Percentiles rank a stretch among this genome's conserved stretches.
Evolutionary conservation across 2,113 vertebrate species (phyloP).

Genomic region (crab-eating macaque (Macaca fascicularis)): T2T-MFA8v1.1 NC_088375.1:219992501-219993000

Average conservation of each 20-base stretch:
- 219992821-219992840: rapidly evolving
- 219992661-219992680: background rate
- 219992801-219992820: background rate
- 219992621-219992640: background rate
- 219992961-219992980: too few species aligned
- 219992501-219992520: background rate
- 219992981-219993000: too few species aligned
- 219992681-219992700: background rate
- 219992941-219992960: too few species aligned
- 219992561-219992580: background rate
- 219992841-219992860: background rate
- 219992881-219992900: background rate
- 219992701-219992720: background rate
- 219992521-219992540: background rate
- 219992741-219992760: too few species aligned
- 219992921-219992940: background rate
- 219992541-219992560: rapidly evolving
- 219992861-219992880: background rate
- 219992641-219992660: rapidly evolving
- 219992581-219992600: background rate
- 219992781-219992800: background rate
- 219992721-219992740: background rate
- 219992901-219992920: background rate
- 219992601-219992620: background rate
- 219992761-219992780: background rate